Conservation (phyloP, 2,888 invertebrate species). For the Tanytarsus gracilentus region DNA sequence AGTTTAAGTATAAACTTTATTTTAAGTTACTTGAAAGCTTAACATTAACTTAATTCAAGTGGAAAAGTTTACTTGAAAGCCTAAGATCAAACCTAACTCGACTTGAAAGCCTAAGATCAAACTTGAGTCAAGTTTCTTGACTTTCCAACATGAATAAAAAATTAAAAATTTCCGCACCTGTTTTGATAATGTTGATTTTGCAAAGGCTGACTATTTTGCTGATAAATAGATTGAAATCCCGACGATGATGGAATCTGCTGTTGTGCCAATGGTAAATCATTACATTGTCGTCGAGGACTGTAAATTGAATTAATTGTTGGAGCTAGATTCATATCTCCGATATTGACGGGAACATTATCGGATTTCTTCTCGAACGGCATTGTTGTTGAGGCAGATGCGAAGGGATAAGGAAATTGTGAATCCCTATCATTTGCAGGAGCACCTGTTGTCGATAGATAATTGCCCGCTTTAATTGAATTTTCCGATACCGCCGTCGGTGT, state of each 20-base stretch:
- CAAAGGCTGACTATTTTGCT: constrained; percentile 19
- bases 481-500: not conserved
- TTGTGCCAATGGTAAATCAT: not conserved
- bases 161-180: too few relatives aligned
- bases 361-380: constrained; percentile 1
- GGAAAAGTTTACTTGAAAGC: too few relatives aligned
- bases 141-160: too few relatives aligned
- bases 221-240: constrained; percentile 6
- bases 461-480: constrained; percentile 24
- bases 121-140: too few relatives aligned
- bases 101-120: too few relatives aligned
- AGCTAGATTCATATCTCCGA: constrained; percentile 5
- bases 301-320: constrained; percentile 28
- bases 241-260: constrained; percentile 9
- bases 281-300: not conserved
- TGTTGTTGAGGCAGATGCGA: not conserved
- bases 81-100: too few relatives aligned
- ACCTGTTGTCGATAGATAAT: constrained; percentile 21
- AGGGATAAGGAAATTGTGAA: constrained; percentile 12
- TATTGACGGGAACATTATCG: constrained; percentile 14
- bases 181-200: constrained; percentile 14
- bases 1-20: too few relatives aligned
- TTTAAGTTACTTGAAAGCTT: too few relatives aligned
- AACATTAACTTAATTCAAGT: too few relatives aligned
- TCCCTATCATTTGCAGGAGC: constrained; percentile 1